Base-by-base conservation (phyloP, 2,888 invertebrate genomes). In the Stenichneumon culpator region DNA sequence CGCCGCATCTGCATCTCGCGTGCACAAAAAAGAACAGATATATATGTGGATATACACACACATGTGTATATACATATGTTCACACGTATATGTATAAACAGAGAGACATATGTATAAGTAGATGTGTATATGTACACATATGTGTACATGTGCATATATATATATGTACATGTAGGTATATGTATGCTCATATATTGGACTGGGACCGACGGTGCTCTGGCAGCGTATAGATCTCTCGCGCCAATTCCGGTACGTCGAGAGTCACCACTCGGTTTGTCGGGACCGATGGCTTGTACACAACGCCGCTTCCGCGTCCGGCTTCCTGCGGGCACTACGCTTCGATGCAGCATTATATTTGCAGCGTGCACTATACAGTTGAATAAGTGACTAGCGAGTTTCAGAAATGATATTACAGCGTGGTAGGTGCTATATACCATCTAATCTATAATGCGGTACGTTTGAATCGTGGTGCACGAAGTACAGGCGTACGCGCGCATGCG, bases 281-380 rank as follows among this genome's bases (percentile, higher is more conserved):
- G 70, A 83, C 72, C 22, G 63, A 67, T 36, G 16, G 25, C 72
- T 16, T 19, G 25, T 73, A 72, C 36, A 54, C 7, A 32, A 22
- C 50, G 25, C 25, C 44, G 54, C 86, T 86, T 86, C 86, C 86
- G 86, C 86, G 79, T 86, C 83, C 84, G 84, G 79, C 84, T 79
- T 86, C 80, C 79, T 79, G 54, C 47, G 39, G 68, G 47, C 69
- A 50, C 79, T 39, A 22, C 57, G 68, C 54, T 52, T 65, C 65
- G 52, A 16, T 79, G 11, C 28, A 6, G 57, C 57, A 63, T 80
- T 69, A 39, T 36, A 36, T 60, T 74, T 74, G 50, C 68, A 74
- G 67, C 57, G 25, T 83, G 47, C 52, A 83, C 44, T 22, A 14
- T 14, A 4, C 19, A 32, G 36, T 25, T 28, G 69, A 25, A 50